A percentile compares a stretch with the other conserved stretches of the same genome.
Conservation (phyloP, 2,888 invertebrate species). For the Keiferia lycopersicella region DNA sequence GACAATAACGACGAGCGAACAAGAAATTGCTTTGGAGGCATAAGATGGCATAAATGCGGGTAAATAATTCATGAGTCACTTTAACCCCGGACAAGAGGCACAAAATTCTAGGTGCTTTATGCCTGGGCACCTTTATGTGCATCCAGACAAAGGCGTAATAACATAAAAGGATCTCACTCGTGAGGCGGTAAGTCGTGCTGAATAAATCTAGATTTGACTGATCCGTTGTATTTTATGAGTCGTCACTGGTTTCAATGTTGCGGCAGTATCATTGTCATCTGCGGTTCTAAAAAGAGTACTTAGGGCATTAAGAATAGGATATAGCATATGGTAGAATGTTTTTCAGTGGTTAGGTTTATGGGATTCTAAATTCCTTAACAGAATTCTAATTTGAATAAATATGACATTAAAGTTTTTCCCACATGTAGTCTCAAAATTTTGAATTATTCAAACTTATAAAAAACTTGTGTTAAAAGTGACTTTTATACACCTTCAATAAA, state of each 20-base stretch:
- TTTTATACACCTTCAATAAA: too few species aligned
- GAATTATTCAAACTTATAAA: too few species aligned
- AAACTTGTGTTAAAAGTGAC: too few species aligned
- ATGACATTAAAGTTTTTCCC: too few species aligned
- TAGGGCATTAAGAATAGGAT: neutral
- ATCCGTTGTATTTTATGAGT: slow-evolving; percentile 31
- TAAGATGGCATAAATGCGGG: slow-evolving; percentile 49
- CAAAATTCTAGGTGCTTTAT: slow-evolving; percentile 27
- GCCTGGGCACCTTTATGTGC: slow-evolving; percentile 18
- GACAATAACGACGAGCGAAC: slow-evolving; percentile 46
- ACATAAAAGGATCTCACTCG: slow-evolving; percentile 52
- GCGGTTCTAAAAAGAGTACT: neutral
- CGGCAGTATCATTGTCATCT: neutral
- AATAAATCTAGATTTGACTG: slow-evolving; percentile 56
- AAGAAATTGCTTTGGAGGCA: slow-evolving; percentile 47
- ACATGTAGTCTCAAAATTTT: too few species aligned
- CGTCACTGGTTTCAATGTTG: slow-evolving; percentile 28
- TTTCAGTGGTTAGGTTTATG: too few species aligned
- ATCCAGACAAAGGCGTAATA: slow-evolving; percentile 63
- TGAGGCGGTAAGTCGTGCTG: slow-evolving; percentile 57
- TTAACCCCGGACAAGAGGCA: slow-evolving; percentile 43
- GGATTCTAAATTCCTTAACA: too few species aligned
- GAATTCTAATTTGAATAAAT: too few species aligned
- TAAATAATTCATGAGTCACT: slow-evolving; percentile 75
- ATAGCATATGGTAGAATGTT: too few species aligned